Conservation (phyloP, 1,140 invertebrate genomes). For the Anoplolepis gracilipes region DNA sequence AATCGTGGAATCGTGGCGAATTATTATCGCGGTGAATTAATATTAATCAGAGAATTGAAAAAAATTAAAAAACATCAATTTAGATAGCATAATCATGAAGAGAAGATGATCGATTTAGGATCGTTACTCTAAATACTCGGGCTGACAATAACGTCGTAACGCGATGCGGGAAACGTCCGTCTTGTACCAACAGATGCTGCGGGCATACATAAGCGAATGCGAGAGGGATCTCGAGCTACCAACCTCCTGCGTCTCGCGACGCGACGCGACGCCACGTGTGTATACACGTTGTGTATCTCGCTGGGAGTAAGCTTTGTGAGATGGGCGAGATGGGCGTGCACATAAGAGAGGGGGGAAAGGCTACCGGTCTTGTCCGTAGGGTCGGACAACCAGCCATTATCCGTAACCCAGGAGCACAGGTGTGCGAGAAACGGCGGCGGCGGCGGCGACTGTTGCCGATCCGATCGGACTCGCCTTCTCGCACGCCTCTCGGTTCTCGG, state of each 20-base stretch:
- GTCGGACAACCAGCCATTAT: slow-evolving; percentile 70
- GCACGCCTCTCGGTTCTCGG: background rate
- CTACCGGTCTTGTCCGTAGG: slow-evolving; percentile 74
- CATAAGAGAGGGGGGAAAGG: background rate
- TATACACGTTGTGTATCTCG: slow-evolving; percentile 53
- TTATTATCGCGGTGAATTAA: background rate
- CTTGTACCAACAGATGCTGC: slow-evolving; percentile 80
- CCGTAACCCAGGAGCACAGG: slow-evolving; percentile 62
- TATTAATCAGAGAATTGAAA: background rate
- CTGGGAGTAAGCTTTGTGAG: slow-evolving; percentile 39
- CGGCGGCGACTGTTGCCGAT: background rate
- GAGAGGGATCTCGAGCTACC: slow-evolving; percentile 55
- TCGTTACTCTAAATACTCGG: slow-evolving; percentile 22
- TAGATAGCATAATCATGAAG: background rate
- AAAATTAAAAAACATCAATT: slow-evolving; percentile 24
- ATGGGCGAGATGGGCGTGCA: slow-evolving; percentile 68
- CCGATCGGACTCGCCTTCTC: slow-evolving; percentile 21
- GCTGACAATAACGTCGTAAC: slow-evolving; percentile 73
- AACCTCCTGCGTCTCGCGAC: slow-evolving; percentile 44
- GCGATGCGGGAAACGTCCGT: slow-evolving; percentile 76
- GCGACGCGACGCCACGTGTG: slow-evolving; percentile 53
- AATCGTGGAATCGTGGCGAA: background rate
- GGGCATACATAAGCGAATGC: slow-evolving; percentile 76
- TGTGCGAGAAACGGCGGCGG: slow-evolving; percentile 52
- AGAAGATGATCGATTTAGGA: background rate